Conservation (phyloP, 2,888 invertebrate genomes). For the Saturnia pavonia region DNA sequence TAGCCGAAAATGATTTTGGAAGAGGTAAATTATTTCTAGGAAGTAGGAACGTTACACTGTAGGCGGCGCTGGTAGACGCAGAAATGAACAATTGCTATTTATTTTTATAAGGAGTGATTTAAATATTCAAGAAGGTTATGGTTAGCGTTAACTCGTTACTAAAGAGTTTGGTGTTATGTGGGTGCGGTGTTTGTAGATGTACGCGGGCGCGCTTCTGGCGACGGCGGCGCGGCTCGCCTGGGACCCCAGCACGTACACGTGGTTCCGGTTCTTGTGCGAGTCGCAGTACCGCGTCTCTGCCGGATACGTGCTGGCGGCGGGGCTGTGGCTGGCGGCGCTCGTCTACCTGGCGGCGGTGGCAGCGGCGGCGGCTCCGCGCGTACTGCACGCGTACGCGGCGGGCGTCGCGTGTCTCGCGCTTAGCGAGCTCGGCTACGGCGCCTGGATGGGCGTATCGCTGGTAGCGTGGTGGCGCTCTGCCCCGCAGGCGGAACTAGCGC, state of each 20-base stretch:
- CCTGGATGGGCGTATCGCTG: slow-evolving; percentile 74
- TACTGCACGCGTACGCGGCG: slow-evolving; percentile 47
- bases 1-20: too few species aligned
- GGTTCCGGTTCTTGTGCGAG: slow-evolving; percentile 76
- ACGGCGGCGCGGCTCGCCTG: slow-evolving; percentile 78
- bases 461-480: slow-evolving; percentile 70
- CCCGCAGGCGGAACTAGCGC: slow-evolving; percentile 73
- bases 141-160: not conserved
- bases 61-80: too few species aligned
- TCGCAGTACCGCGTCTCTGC: slow-evolving; percentile 75
- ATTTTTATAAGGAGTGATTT: not conserved
- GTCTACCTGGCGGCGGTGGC: slow-evolving; percentile 65
- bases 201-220: slow-evolving; percentile 76
- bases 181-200: slow-evolving; percentile 60
- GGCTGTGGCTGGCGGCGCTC: slow-evolving; percentile 71
- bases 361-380: slow-evolving; percentile 48
- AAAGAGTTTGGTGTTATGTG: too few species aligned
- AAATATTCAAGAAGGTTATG: not conserved
- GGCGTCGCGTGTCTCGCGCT: slow-evolving; percentile 67
- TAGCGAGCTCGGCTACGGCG: slow-evolving; percentile 72
- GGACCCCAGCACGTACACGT: slow-evolving; percentile 78
- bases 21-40: too few species aligned
- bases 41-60: too few species aligned
- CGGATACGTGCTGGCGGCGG: slow-evolving; percentile 69
- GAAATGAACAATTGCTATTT: not conserved